Evolutionary conservation across 1,140 invertebrate species (phyloP).

Genomic region (Zaprionus lachaisei): DNA sequence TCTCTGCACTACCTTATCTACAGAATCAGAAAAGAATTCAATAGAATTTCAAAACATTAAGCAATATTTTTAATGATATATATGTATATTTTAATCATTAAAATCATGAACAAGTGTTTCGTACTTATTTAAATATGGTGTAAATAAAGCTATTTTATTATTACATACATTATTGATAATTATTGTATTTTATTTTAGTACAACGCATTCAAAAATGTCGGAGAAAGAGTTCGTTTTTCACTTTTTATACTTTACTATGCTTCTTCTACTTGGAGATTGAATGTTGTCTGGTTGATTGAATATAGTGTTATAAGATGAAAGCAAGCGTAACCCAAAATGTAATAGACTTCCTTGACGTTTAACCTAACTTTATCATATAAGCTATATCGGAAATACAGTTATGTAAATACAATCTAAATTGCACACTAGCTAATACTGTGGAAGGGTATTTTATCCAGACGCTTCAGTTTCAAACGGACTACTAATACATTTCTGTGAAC

Average conservation of each 20-base stretch:
- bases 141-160: conserved; percentile 61
- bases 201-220: background rate
- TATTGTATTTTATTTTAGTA: conserved; percentile 46
- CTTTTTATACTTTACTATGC: background rate
- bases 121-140: conserved; percentile 43
- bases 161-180: conserved; percentile 50
- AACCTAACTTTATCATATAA: background rate
- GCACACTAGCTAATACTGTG: conserved; percentile 55
- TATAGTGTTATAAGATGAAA: background rate
- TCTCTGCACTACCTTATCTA: background rate
- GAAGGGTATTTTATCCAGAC: conserved; percentile 26
- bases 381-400: background rate
- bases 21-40: background rate
- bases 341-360: background rate
- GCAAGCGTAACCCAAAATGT: background rate
- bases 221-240: background rate
- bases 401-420: conserved; percentile 39
- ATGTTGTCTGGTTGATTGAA: background rate
- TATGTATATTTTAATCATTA: conserved; percentile 40
- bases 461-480: background rate
- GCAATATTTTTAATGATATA: background rate
- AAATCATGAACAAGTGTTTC: conserved; percentile 50
- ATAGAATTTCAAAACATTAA: background rate
- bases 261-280: background rate
- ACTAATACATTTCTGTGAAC: background rate